phyloP scores from a whole-genome alignment of 2,113 vertebrate genomes.

The Hippoglossus stenolepis region DNA sequence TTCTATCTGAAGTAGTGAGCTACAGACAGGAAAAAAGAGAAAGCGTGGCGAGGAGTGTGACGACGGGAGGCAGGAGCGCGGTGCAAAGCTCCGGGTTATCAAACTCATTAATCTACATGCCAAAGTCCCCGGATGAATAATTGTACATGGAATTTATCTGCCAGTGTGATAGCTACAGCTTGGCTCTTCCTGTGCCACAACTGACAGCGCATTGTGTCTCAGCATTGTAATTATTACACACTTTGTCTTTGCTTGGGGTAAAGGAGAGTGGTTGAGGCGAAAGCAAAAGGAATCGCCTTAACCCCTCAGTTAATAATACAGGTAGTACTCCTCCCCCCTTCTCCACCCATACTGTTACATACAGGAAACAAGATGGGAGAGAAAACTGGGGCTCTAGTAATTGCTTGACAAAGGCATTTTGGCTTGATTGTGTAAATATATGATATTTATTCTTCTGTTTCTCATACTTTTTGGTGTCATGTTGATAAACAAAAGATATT shows the following conservation, averaged over 20 bases:
- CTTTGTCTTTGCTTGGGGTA: constrained; percentile 91
- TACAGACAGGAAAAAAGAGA: constrained; percentile 64
- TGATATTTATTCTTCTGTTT: background rate
- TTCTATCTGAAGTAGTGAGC: constrained; percentile 74
- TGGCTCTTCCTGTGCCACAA: constrained; percentile 85
- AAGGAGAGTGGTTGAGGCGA: constrained; percentile 46
- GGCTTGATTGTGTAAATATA: background rate
- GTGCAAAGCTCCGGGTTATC: constrained; percentile 96
- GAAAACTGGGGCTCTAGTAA: background rate
- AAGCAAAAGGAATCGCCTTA: constrained; percentile 40
- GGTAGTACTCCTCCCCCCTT: background rate
- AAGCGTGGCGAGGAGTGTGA: constrained; percentile 72
- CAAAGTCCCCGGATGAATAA: constrained; percentile 98
- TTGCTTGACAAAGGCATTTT: background rate
- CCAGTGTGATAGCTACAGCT: constrained; percentile 96
- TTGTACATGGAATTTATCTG: constrained; percentile 99
- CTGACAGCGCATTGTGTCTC: constrained; percentile 82
- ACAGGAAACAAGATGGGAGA: constrained; percentile 13
- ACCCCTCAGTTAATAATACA: constrained; percentile 15
- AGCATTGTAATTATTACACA: constrained; percentile 92
- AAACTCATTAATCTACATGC: constrained; percentile 99
- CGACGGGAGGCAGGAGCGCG: constrained; percentile 87
- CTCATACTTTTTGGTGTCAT: background rate
- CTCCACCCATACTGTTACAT: background rate
- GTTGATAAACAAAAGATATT: too few relatives aligned